Conservation (phyloP, 2,888 invertebrate genomes). For the Dryadula phaetusa region DNA sequence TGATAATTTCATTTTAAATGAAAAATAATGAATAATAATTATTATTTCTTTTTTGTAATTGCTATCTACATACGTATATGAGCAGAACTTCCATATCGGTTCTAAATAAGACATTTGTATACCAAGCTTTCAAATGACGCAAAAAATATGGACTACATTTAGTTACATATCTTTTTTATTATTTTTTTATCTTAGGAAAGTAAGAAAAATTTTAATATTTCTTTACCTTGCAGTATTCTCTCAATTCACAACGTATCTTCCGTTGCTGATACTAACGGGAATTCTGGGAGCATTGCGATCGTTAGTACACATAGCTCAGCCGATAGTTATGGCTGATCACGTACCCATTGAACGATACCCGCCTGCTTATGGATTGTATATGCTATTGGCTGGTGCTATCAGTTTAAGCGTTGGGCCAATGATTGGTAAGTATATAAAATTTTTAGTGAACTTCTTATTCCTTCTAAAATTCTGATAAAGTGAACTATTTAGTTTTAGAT, state of each 20-base stretch:
- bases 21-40: too few relatives aligned
- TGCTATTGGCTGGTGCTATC: conserved; percentile 85
- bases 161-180: too few relatives aligned
- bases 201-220: neutral
- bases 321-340: conserved; percentile 86
- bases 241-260: conserved; percentile 79
- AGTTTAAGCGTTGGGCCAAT: conserved; percentile 85
- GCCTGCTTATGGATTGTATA: conserved; percentile 87
- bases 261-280: conserved; percentile 79
- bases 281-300: conserved; percentile 84
- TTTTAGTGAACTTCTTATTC: neutral
- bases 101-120: too few relatives aligned
- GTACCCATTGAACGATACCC: conserved; percentile 86
- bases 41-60: too few relatives aligned
- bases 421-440: conserved; percentile 61
- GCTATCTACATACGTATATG: too few relatives aligned
- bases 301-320: conserved; percentile 85
- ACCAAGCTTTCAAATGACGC: too few relatives aligned
- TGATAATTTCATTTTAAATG: too few relatives aligned
- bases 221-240: conserved; percentile 80
- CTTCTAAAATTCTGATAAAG: too few relatives aligned
- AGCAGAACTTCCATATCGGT: too few relatives aligned
- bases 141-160: too few relatives aligned
- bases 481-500: too few relatives aligned
- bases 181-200: neutral